Evolutionary conservation across 2,888 invertebrate genomes (phyloP), one percentile per base, ranked within the genome.

Genomic region (Iselma pallidipennis): DNA sequence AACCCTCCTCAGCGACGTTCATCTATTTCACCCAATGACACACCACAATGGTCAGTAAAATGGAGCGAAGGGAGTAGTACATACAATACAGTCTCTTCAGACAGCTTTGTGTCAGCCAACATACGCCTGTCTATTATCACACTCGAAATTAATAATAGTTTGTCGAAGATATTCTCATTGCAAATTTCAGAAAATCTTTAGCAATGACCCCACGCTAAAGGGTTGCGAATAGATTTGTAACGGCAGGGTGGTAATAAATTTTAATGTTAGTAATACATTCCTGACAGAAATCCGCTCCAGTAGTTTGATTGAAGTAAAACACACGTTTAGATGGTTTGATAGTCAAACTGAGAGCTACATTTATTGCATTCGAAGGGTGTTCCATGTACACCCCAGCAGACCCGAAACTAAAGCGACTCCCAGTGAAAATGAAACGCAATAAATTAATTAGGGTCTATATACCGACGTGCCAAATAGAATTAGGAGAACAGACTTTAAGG

Each of bases 391-490:
- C 63, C 58, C 66, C 45, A n/a, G n/a, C n/a, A n/a, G 55, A 55
- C 26, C 61, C 58, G 52, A 56, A 65, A 66, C 66, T 65, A 65
- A 66, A 65, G 60, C 64, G 65, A 67, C 67, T 69, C 68, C 71
- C 61, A 69, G 70, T 66, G 74, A 74, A 78, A 77, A 78, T 76
- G 78, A 77, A 77, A 77, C 74, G 76, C 76, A 74, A 77, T 78
- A 78, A 78, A 78, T 78, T 78, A 77, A 78, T 78, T 78, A 78
- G 75, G 73, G 71, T 75, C 74, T 68, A 72, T 74, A 75, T 67
- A 75, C 71, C 71, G 72, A 73, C 74, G 74, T 66, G 66, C 65
- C 69, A 68, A 68, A 69, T 69, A 66, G 69, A 68, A 66, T 68
- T 66, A 66, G 63, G 69, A 33, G 49, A 37, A 37, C 37, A 37